phyloP scores from a whole-genome alignment of 37 sponge, comb jelly and placozoan species.

The Eunapius fragilis region DNA sequence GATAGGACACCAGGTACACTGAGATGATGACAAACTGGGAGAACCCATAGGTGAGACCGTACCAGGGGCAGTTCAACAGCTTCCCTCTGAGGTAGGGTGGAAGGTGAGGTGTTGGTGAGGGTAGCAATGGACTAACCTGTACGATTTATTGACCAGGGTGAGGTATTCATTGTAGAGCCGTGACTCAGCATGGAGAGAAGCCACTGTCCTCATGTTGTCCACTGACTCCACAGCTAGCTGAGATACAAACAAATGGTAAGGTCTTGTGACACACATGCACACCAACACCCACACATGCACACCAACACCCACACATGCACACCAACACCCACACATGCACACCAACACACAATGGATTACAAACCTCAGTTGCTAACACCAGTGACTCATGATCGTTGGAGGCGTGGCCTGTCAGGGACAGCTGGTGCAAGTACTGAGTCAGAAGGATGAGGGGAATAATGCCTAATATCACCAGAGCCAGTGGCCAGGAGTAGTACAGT shows the following conservation, averaged over 20 bases:
- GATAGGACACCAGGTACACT: slow-evolving; percentile 73
- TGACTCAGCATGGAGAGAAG: slow-evolving; percentile 61
- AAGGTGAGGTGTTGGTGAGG: neutral
- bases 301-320: neutral
- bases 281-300: slow-evolving; percentile 3
- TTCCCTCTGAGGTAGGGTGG: neutral
- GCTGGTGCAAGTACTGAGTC: slow-evolving; percentile 10
- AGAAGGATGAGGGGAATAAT: slow-evolving; percentile 43
- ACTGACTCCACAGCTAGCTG: slow-evolving; percentile 71
- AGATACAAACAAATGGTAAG: neutral
- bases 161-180: slow-evolving; percentile 41
- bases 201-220: slow-evolving; percentile 87
- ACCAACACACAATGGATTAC: neutral
- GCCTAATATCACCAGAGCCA: slow-evolving; percentile 53
- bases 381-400: slow-evolving; percentile 4
- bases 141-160: slow-evolving; percentile 34
- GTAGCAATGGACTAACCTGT: slow-evolving; percentile 33
- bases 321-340: neutral
- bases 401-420: slow-evolving; percentile 10
- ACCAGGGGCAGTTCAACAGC: neutral
- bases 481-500: slow-evolving; percentile 64
- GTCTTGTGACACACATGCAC: neutral
- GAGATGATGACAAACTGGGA: slow-evolving; percentile 77
- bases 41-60: slow-evolving; percentile 68
- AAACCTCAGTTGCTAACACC: neutral